A percentile compares a stretch with the other conserved stretches of the same genome.
These are phyloP conservation scores for Takifugu flavidus DNA, from an alignment of 2,113 vertebrate genomes.

Conservation along the genomic window DNA sequence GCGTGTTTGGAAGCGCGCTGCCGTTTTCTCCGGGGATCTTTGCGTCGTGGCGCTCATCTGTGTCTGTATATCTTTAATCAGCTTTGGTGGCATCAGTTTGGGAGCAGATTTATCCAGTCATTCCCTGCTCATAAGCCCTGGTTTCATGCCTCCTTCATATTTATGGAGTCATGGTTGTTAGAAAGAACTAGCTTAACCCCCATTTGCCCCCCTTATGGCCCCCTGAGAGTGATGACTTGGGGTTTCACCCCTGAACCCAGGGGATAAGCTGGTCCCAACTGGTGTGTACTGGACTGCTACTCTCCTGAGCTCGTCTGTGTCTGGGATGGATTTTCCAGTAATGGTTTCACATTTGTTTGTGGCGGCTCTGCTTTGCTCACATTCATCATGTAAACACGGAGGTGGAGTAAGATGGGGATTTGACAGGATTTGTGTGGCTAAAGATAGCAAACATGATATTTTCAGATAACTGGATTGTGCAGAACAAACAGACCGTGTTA, in stretches of 20 bases:
- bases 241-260: constrained; percentile 45
- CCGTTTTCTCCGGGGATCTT: not conserved
- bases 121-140: constrained; percentile 33
- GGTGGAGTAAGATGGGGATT: not conserved
- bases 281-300: constrained; percentile 53
- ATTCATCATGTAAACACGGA: not conserved
- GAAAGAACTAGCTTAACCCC: constrained; percentile 62
- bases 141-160: constrained; percentile 56
- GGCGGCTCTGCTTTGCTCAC: not conserved
- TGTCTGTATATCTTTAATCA: not conserved
- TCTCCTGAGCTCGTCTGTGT: constrained; percentile 31
- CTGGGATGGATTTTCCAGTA: not conserved
- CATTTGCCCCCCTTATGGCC: constrained; percentile 55
- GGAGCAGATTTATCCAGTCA: not conserved
- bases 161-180: constrained; percentile 57
- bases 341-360: too few relatives aligned
- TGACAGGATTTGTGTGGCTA: not conserved
- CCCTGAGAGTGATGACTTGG: constrained; percentile 37
- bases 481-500: too few relatives aligned
- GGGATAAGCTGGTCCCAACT: constrained; percentile 60
- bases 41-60: not conserved
- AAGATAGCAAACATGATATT: not conserved
- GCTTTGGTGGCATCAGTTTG: too few relatives aligned
- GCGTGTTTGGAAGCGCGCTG: constrained; percentile 9
- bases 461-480: not conserved